A percentile compares a stretch with the other conserved stretches of the same genome.
Evolutionary conservation across 2,797 vertebrate species (phyloP).

Genomic region (Dallia pectoralis): DNA sequence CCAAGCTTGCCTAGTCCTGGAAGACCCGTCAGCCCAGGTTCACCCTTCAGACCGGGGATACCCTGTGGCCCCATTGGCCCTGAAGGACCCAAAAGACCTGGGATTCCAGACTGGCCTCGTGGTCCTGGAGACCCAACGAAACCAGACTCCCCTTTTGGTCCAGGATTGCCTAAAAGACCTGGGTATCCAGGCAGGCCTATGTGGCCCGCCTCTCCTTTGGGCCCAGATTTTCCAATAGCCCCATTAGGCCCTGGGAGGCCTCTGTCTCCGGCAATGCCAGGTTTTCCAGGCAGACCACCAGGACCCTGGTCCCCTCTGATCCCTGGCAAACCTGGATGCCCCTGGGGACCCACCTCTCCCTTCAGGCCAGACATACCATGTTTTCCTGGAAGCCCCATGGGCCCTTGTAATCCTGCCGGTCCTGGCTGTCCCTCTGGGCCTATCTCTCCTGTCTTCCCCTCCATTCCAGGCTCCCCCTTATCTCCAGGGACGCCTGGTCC

Average conservation of each 20-base stretch:
- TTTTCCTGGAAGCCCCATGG: conserved; percentile 94
- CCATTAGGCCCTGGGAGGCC: conserved; percentile 86
- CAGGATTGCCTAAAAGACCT: conserved; percentile 78
- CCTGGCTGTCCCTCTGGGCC: conserved; percentile 86
- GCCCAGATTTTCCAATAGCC: conserved; percentile 84
- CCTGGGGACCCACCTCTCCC: conserved; percentile 85
- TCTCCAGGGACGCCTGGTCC: conserved; percentile 83
- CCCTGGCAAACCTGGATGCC: conserved; percentile 87
- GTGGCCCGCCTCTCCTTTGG: conserved; percentile 89
- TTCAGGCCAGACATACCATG: conserved; percentile 86
- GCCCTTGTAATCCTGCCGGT: conserved; percentile 83
- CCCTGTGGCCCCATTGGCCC: conserved; percentile 96
- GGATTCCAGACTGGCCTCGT: conserved; percentile 93
- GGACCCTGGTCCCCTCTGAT: conserved; percentile 90
- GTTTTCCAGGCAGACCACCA: conserved; percentile 83
- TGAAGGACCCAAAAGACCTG: conserved; percentile 90
- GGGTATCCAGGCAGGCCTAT: conserved; percentile 88
- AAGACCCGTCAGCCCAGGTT: conserved; percentile 82
- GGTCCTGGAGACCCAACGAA: conserved; percentile 87
- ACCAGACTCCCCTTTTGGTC: conserved; percentile 87
- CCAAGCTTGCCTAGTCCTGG: conserved; percentile 85
- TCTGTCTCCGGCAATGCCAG: conserved; percentile 89
- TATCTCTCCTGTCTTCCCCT: conserved; percentile 81
- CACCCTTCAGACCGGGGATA: conserved; percentile 87
- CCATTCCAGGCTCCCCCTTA: conserved; percentile 85